phyloP scores from a whole-genome alignment of 23 tunicate genomes.

The Ciona savignyi region DNA sequence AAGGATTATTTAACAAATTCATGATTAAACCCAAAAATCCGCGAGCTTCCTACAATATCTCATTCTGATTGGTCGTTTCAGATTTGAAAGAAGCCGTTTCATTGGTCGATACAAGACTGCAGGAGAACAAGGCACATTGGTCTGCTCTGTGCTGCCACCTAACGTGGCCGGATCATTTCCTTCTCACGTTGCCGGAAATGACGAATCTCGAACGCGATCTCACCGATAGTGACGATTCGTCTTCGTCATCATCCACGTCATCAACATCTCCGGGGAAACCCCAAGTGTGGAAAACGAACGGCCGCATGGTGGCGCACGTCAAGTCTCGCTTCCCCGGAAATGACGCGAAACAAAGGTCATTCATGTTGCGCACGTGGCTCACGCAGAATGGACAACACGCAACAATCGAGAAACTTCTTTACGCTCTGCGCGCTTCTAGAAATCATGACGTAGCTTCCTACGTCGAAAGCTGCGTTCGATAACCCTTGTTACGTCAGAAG shows the following conservation, averaged over 20 bases:
- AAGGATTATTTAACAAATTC: no score
- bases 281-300: not conserved
- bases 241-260: slow-evolving; percentile 21
- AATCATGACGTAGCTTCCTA: not conserved
- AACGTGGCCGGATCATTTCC: slow-evolving; percentile 49
- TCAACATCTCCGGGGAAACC: slow-evolving; percentile 25
- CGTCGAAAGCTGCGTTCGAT: slow-evolving; percentile 3
- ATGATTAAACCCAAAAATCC: no score
- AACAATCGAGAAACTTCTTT: slow-evolving; percentile 27
- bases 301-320: slow-evolving; percentile 24
- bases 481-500: no score
- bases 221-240: slow-evolving; percentile 23
- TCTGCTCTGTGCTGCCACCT: slow-evolving; percentile 43
- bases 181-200: slow-evolving; percentile 23
- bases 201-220: slow-evolving; percentile 7
- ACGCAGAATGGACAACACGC: slow-evolving; percentile 45
- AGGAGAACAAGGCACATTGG: slow-evolving; percentile 43
- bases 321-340: slow-evolving; percentile 15
- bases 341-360: slow-evolving; percentile 48
- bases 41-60: not conserved
- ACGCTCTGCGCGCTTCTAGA: slow-evolving; percentile 24
- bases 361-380: slow-evolving; percentile 66
- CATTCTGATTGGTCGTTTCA: slow-evolving; percentile 1
- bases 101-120: slow-evolving; percentile 24
- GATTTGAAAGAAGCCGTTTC: slow-evolving; percentile 57